Conservation (phyloP, 2,113 vertebrate species). For the Microtus ochrogaster region DNA sequence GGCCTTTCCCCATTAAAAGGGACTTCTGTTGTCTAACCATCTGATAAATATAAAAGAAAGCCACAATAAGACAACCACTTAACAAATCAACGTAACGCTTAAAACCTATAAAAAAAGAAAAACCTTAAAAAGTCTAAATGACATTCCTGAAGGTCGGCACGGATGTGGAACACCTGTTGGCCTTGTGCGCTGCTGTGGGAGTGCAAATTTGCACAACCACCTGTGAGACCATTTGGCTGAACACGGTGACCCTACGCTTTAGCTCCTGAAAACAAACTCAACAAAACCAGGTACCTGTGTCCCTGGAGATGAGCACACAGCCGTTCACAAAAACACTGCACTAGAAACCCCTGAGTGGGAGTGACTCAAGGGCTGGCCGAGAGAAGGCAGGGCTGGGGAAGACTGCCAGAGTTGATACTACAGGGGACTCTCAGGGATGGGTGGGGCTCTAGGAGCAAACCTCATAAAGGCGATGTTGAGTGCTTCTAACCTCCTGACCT, state of each 20-base stretch:
- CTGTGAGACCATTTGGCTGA: neutral
- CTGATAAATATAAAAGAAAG: slow-evolving; percentile 14
- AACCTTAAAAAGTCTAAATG: neutral
- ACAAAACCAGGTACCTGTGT: neutral
- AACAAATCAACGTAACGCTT: neutral
- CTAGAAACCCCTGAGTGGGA: neutral
- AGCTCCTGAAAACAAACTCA: neutral
- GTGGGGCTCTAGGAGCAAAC: neutral
- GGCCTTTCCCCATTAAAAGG: neutral
- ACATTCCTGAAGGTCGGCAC: neutral
- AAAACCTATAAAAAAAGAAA: neutral
- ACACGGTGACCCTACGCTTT: neutral
- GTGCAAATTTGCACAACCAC: neutral
- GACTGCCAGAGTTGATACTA: fast-evolving
- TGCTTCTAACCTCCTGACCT: neutral
- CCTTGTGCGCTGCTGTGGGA: fast-evolving
- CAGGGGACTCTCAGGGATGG: neutral
- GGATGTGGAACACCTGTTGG: fast-evolving
- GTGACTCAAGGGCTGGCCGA: neutral
- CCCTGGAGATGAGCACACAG: neutral
- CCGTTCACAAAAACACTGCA: neutral
- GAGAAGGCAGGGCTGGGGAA: neutral
- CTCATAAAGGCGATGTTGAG: neutral
- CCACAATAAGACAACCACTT: neutral
- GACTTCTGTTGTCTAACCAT: neutral